Evolutionary conservation across 2,113 vertebrate genomes (phyloP), one percentile per base, ranked within the genome.

Genomic region (Bambusicola thoracicus): DNA sequence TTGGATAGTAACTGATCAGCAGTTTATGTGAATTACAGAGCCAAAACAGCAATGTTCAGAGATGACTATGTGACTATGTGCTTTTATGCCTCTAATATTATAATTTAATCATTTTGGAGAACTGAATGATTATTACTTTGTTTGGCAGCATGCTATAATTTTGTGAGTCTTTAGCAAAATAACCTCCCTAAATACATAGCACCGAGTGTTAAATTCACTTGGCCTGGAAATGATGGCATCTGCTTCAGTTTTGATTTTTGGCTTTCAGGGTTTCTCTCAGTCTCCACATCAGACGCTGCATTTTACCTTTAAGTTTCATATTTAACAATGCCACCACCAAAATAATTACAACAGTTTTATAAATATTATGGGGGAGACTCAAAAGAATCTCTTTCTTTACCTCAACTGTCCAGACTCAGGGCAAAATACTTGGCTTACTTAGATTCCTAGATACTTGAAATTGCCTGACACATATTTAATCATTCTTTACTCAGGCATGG

Each of bases 71-170:
- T 25, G 73, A 59, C 24, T 79, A 63, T 4, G 14, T 81, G 84
- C 18, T 67, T 80, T 88, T 58, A 62, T 81, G 56, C 38, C 68
- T 77, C 76, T 66, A 69, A 83, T 75, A 70, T n/a, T 40, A 59
- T 78, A 63, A 49, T 49, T 93, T 95, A 85, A 63, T 93, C 78
- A 92, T 79, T 91, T 91, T 89, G 68, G 69, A 93, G 70, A 73
- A 90, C 53, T 59, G 38, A 94, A 66, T 61, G 40, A 81, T 67
- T 61, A 92, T 85, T 85, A 84, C 90, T 94, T 89, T 90, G 63
- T 86, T 96, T 95, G 90, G 51, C 91, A 88, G 61, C 19, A 68
- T 5, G 10, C 38, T 10, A 80, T 59, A 34, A 18, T 96, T 94
- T 5, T 72, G 51, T 1, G 2, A 93, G 30, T 80, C 59, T 89